Conservation (phyloP, 2,888 invertebrate genomes). For the Aphodius granarius region DNA sequence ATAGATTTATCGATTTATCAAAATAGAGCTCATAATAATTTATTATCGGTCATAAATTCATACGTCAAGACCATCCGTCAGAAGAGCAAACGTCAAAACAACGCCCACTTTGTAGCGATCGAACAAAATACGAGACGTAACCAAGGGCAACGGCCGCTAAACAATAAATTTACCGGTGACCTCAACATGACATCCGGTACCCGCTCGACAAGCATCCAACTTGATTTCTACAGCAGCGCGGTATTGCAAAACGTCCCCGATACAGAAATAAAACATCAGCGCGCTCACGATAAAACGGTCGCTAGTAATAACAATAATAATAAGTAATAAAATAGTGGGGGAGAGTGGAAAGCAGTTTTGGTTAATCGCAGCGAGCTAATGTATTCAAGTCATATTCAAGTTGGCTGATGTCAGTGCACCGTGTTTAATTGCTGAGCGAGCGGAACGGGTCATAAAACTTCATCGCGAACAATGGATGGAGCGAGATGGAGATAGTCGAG, state of each 20-base stretch:
- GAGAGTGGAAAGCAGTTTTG: not conserved
- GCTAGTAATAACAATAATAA: no score
- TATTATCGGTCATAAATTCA: no score
- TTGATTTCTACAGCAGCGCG: not conserved
- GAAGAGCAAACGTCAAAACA: no score
- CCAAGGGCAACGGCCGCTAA: not conserved
- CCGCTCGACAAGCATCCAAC: not conserved
- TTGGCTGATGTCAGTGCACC: not conserved
- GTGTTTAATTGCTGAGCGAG: slow-evolving; percentile 4
- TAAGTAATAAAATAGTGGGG: not conserved
- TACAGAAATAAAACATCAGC: not conserved
- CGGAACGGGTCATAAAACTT: slow-evolving; percentile 28
- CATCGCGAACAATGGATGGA: slow-evolving; percentile 20
- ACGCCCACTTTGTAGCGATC: no score
- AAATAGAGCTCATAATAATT: no score
- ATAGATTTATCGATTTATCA: no score
- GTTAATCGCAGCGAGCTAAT: not conserved
- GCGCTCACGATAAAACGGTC: not conserved
- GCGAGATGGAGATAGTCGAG: slow-evolving; percentile 2
- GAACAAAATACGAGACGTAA: no score
- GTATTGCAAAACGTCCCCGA: not conserved
- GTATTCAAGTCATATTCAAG: not conserved
- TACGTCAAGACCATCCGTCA: no score
- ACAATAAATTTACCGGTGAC: not conserved
- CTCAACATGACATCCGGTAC: not conserved